Conservation (phyloP, 2,113 vertebrate species). For the Periophthalmus modestus region DNA sequence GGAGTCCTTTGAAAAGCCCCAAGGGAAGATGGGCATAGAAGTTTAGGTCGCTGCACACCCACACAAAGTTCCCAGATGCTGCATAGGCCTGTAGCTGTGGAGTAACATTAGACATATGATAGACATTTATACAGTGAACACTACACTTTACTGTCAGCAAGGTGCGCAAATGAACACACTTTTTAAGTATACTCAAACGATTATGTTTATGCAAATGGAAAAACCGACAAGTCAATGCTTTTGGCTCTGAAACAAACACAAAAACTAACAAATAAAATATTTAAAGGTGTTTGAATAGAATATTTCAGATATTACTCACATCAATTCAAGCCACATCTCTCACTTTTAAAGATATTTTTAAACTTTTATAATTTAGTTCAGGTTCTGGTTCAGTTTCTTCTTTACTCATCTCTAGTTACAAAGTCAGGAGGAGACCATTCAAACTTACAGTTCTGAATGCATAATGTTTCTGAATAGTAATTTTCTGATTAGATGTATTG, state of each 20-base stretch:
- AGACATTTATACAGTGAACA: conserved; percentile 31
- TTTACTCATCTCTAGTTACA: not conserved
- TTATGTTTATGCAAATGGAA: not conserved
- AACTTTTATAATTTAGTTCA: too few species aligned
- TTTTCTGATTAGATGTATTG: not conserved
- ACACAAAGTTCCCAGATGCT: conserved; percentile 57
- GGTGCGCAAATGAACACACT: conserved; percentile 9
- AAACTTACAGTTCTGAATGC: not conserved
- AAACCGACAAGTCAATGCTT: not conserved
- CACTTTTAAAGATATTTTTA: too few species aligned
- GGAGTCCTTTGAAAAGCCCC: conserved; percentile 65
- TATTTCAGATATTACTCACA: too few species aligned
- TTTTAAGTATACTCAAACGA: not conserved
- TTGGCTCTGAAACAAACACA: not conserved
- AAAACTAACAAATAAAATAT: not conserved
- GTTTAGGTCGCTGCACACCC: conserved; percentile 66
- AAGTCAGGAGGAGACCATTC: not conserved
- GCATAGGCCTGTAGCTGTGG: conserved; percentile 33
- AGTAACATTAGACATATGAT: conserved; percentile 57
- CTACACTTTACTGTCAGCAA: conserved; percentile 57
- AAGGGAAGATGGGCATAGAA: conserved; percentile 56
- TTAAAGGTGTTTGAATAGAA: too few species aligned
- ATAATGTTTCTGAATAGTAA: not conserved
- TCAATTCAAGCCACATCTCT: too few species aligned
- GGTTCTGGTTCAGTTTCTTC: too few species aligned